Evolutionary conservation across 2,113 vertebrate species (phyloP).

Genomic region (Malurus alboscapulatus): DNA sequence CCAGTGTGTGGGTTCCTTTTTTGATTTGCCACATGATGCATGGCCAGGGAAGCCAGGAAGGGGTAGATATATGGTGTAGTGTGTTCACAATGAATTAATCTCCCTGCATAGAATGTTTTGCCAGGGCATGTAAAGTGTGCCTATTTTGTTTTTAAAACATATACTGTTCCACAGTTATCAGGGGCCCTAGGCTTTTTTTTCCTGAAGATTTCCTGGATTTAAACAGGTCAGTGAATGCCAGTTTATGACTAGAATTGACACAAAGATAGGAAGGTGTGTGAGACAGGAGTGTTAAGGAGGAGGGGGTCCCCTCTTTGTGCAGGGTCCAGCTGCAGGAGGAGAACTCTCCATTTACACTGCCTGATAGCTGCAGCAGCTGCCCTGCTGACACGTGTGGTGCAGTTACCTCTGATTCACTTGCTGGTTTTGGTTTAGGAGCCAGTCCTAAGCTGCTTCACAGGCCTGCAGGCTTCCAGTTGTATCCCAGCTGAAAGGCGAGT

Average conservation of each 20-base stretch:
- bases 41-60: not conserved
- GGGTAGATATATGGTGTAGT: too few relatives aligned
- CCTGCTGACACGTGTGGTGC: fast-evolving
- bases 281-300: not conserved
- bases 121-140: not conserved
- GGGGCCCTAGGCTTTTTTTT: not conserved
- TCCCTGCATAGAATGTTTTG: not conserved
- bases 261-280: not conserved
- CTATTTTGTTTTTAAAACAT: not conserved
- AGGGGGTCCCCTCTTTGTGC: not conserved
- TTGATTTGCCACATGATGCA: not conserved
- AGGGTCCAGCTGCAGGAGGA: not conserved
- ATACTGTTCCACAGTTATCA: not conserved
- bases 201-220: not conserved
- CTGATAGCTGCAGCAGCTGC: not conserved
- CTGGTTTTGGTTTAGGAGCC: not conserved
- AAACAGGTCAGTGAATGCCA: not conserved
- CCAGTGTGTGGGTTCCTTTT: not conserved
- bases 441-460: not conserved
- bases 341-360: fast-evolving
- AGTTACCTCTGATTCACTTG: not conserved
- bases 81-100: not conserved
- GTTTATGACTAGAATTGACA: not conserved
- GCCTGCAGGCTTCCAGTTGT: not conserved
- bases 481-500: not conserved